Base-by-base conservation (phyloP, 2,888 invertebrate genomes). In the Meta bourneti region DNA sequence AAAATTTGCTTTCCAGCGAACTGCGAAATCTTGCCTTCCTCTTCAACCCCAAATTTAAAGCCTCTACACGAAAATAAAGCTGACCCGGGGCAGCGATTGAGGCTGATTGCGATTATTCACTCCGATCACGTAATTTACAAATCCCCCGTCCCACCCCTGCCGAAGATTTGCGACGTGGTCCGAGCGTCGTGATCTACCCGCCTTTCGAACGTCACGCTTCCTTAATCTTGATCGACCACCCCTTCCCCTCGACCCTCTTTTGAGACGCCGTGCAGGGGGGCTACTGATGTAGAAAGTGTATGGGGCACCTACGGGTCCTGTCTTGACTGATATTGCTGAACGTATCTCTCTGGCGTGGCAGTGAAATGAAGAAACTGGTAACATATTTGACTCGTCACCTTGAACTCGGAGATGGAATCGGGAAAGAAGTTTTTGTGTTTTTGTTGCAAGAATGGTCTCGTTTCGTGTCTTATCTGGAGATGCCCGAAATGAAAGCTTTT, bases 181-280 rank as follows among this genome's bases (percentile, higher is more conserved):
- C 34, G 34, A 61, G 78, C 16, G 8, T 69, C 88, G 88, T 89
- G 88, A 89, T 89, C 81, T 89, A 81, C 81, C 61, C 75, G 81
- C 88, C 88, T 81, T 61, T 74, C 71, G 70, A 72, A 19, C 61
- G 81, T 75, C 88, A 89, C 81, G 69, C 48, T 82, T 61, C 75
- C 75, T 89, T 89, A 89, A 89, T 89, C 88, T 74, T 75, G 75
- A 81, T 82, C 69, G 13, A 13, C 54, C 77, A 19, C 9, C 71
- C 52, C 34, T 19, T 48, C 20, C 52, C 72, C 80, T 74, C 54
- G 54, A 61, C 11, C 75, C 13, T 16, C 79, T 61, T 51, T 61
- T 11, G 61, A 16, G 61, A 61, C 61, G 16, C 34, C 34, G 34
- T 34, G 34, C 34, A 34, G 34, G 4, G 34, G 34, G 34, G 34